A percentile compares a stretch with the other conserved stretches of the same genome.
phyloP scores from a whole-genome alignment of 2,888 invertebrate species.

The Drosophila nigricruria region DNA sequence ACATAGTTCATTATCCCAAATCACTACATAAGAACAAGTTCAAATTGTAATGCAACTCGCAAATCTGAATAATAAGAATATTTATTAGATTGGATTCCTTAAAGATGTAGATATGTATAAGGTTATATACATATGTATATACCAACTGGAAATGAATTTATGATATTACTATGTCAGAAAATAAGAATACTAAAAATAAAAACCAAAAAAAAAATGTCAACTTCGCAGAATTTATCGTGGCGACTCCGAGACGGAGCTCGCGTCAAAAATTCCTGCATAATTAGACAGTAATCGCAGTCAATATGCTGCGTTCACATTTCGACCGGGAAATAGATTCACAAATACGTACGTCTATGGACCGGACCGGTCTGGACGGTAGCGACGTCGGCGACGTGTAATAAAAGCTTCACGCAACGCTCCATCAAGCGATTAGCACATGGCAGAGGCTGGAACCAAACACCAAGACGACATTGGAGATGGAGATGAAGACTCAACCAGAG shows the following conservation, averaged over 20 bases:
- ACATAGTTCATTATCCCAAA: neutral
- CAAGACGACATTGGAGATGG: neutral
- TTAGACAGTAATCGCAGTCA: slow-evolving; percentile 43
- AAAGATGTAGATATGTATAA: neutral
- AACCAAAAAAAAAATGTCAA: slow-evolving; percentile 43
- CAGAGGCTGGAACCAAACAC: slow-evolving; percentile 31
- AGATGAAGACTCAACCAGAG: neutral
- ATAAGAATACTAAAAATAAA: neutral
- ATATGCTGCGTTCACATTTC: slow-evolving; percentile 39
- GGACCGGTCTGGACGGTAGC: slow-evolving; percentile 71
- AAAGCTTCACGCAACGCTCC: slow-evolving; percentile 65
- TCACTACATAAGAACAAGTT: neutral
- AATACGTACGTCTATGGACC: slow-evolving; percentile 43
- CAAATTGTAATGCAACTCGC: neutral
- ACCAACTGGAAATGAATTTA: slow-evolving; percentile 50
- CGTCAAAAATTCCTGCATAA: slow-evolving; percentile 72
- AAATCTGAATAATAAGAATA: neutral
- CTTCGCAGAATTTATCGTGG: slow-evolving; percentile 69
- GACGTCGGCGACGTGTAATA: slow-evolving; percentile 63
- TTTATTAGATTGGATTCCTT: neutral
- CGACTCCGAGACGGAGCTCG: slow-evolving; percentile 59
- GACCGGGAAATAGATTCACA: slow-evolving; percentile 65
- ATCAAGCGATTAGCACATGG: slow-evolving; percentile 66
- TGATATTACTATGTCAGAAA: slow-evolving; percentile 33
- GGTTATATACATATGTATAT: neutral